These are phyloP conservation scores for Chloroceryle aenea DNA, from an alignment of 2,113 vertebrate genomes.

Conservation along the genomic window DNA sequence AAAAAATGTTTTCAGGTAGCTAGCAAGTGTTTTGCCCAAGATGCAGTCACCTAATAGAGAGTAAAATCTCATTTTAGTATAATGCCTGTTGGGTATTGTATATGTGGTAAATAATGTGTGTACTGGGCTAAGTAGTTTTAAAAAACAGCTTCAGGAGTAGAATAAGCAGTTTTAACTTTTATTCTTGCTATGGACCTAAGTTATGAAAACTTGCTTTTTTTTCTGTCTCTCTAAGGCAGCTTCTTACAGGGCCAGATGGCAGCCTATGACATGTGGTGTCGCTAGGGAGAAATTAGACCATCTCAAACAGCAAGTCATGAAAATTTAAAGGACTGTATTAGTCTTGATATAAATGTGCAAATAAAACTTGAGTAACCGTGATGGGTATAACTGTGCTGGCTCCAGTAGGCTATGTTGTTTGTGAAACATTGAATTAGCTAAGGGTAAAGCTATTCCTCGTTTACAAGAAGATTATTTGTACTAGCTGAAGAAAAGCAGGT, in stretches of 20 bases:
- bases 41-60: background rate
- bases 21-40: background rate
- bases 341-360: background rate
- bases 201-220: background rate
- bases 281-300: background rate
- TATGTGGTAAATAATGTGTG: background rate
- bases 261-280: background rate
- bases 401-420: background rate
- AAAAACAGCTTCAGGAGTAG: slow-evolving; percentile 21
- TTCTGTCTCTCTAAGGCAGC: background rate
- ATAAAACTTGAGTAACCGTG: background rate
- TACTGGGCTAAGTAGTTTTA: background rate
- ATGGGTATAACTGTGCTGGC: background rate
- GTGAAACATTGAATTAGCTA: background rate
- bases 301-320: background rate
- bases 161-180: slow-evolving; percentile 8
- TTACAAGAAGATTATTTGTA: background rate
- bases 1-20: background rate
- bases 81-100: background rate
- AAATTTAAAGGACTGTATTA: background rate
- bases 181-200: background rate
- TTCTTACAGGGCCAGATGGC: background rate
- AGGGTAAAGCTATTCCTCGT: background rate
- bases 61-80: slow-evolving; percentile 4
- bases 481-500: background rate